A percentile compares a stretch with the other conserved stretches of the same genome.
Conservation (phyloP, 2,113 vertebrate genomes). For the Rhabdornis inornatus region DNA sequence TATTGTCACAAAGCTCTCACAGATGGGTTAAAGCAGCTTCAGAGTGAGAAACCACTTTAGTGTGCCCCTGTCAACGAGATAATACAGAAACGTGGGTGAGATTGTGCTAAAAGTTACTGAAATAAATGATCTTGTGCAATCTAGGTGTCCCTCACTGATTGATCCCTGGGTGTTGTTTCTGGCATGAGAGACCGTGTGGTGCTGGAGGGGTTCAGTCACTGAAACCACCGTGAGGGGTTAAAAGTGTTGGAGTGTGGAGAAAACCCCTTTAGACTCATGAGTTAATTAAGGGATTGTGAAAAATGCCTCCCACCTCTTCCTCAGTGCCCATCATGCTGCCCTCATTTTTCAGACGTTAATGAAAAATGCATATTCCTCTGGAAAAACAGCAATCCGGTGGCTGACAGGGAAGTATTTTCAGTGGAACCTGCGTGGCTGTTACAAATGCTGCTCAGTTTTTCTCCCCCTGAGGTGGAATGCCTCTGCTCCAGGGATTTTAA, state of each 20-base stretch:
- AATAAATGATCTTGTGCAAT: too few relatives aligned
- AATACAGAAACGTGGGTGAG: too few relatives aligned
- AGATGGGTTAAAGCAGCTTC: accelerated
- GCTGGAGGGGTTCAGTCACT: background rate
- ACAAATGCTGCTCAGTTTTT: background rate
- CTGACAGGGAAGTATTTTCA: background rate
- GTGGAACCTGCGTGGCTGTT: background rate
- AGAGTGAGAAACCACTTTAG: accelerated
- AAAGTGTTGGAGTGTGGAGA: background rate
- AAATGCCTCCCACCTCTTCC: background rate
- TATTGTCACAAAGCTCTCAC: background rate
- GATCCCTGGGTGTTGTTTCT: accelerated
- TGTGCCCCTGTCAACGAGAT: accelerated
- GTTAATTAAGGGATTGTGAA: background rate
- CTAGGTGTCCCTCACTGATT: background rate
- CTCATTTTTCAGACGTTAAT: background rate
- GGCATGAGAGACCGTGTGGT: accelerated
- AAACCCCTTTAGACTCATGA: background rate
- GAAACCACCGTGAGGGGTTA: accelerated
- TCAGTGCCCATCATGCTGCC: background rate
- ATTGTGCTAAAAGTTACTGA: accelerated
- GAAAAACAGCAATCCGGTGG: background rate
- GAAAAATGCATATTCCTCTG: background rate
- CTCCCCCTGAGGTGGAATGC: background rate
- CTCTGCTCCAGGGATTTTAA: background rate